Percentiles rank a stretch among this genome's conserved stretches.
Evolutionary conservation across 2,888 invertebrate genomes (phyloP).

Genomic region (Pheosia tremula): DNA sequence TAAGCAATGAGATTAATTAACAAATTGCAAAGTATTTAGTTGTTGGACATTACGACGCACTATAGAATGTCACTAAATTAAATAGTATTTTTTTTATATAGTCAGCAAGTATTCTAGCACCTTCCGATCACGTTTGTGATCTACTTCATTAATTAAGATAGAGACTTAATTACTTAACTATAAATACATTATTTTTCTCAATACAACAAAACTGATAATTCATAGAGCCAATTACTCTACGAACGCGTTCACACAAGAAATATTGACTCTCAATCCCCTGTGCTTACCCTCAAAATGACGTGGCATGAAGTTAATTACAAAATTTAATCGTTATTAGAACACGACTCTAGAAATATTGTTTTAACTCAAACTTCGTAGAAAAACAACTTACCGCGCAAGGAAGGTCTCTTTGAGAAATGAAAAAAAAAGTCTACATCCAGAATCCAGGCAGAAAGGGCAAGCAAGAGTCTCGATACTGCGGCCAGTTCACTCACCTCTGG

Average conservation of each 20-base stretch:
- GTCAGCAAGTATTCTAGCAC: background rate
- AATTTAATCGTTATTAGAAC: background rate
- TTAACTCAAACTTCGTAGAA: too few relatives aligned
- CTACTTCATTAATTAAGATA: background rate
- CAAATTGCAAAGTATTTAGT: too few relatives aligned
- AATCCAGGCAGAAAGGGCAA: slow-evolving; percentile 59
- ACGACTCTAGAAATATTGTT: too few relatives aligned
- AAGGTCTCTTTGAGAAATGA: slow-evolving; percentile 6
- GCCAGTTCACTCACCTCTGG: slow-evolving; percentile 72
- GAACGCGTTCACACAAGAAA: background rate
- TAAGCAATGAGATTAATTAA: too few relatives aligned
- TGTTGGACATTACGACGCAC: too few relatives aligned
- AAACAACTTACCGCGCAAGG: background rate
- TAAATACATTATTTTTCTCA: too few relatives aligned
- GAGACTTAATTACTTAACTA: too few relatives aligned
- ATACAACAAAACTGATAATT: too few relatives aligned
- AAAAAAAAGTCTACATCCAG: slow-evolving; percentile 35
- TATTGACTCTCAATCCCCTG: background rate
- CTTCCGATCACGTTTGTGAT: background rate
- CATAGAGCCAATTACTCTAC: too few relatives aligned
- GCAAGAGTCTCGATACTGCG: slow-evolving; percentile 56
- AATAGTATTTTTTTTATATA: background rate
- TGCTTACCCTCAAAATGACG: slow-evolving; percentile 8
- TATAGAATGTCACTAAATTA: too few relatives aligned
- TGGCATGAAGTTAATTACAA: slow-evolving; percentile 9